Percentiles rank a stretch among this genome's conserved stretches.
These are phyloP conservation scores for Alligator mississippiensis DNA, from an alignment of 2,113 vertebrate genomes.

Conservation along the genomic window DNA sequence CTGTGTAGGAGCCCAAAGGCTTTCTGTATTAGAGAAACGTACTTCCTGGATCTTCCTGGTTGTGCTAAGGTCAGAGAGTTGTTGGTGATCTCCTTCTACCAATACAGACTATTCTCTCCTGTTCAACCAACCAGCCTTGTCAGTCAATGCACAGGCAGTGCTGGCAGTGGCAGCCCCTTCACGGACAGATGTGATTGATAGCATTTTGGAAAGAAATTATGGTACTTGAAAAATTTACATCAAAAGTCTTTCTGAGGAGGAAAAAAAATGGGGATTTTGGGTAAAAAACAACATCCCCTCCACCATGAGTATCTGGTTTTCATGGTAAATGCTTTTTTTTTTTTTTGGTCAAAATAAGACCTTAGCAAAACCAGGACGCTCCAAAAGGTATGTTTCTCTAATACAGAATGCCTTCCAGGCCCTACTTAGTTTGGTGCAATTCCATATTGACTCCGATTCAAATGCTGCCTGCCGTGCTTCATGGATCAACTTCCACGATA, in stretches of 20 bases:
- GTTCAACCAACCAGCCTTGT: background rate
- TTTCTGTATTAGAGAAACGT: background rate
- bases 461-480: background rate
- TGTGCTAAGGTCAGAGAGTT: background rate
- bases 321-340: background rate
- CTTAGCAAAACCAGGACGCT: background rate
- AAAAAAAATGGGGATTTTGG: background rate
- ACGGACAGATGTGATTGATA: background rate
- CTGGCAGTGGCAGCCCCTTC: background rate
- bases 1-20: fast-evolving
- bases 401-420: too few relatives aligned
- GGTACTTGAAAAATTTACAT: background rate
- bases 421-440: too few relatives aligned
- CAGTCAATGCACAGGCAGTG: background rate
- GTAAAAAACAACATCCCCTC: background rate
- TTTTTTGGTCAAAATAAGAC: background rate
- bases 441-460: too few relatives aligned
- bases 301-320: background rate
- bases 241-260: too few relatives aligned
- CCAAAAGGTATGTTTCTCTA: too few relatives aligned
- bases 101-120: background rate
- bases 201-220: background rate
- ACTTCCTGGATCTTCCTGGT: background rate
- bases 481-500: too few relatives aligned
- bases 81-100: background rate